A percentile compares a stretch with the other conserved stretches of the same genome.
Evolutionary conservation across 2,888 invertebrate genomes (phyloP).

Genomic region (Cryptosula pallasiana): DNA sequence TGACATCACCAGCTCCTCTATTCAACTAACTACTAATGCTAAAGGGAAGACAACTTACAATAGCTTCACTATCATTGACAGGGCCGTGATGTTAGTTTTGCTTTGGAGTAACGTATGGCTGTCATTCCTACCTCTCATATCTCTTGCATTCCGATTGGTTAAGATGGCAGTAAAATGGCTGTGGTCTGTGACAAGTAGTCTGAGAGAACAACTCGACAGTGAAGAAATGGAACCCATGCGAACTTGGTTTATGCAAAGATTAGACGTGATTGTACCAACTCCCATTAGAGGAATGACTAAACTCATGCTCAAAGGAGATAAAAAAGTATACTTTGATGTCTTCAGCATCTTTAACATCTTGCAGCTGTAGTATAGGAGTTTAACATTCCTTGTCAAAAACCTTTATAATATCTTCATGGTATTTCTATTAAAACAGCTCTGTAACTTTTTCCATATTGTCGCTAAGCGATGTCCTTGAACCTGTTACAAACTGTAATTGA

Average conservation of each 20-base stretch:
- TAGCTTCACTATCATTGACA: not conserved
- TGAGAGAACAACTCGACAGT: constrained; percentile 42
- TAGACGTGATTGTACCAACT: constrained; percentile 60
- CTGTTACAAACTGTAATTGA: no score
- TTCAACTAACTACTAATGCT: no score
- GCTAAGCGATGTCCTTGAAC: no score
- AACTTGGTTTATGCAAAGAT: constrained; percentile 54
- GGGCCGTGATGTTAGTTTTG: constrained; percentile 72
- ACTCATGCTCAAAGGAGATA: constrained; percentile 57
- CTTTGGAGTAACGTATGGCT: constrained; percentile 83
- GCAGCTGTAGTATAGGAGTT: no score
- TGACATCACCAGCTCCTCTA: no score
- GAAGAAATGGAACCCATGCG: constrained; percentile 34
- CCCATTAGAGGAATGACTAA: constrained; percentile 73
- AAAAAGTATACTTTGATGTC: constrained; percentile 51
- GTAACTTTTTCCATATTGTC: no score
- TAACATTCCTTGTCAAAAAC: no score
- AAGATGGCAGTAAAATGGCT: not conserved
- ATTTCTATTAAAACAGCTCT: no score
- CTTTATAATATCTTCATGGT: no score
- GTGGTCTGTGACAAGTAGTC: constrained; percentile 32
- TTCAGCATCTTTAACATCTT: no score
- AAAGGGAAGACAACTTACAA: no score
- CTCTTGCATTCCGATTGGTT: constrained; percentile 66
- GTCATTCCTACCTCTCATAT: constrained; percentile 70